Evolutionary conservation across 2,888 invertebrate species (phyloP), one percentile per base, ranked within the genome.

Genomic region (Hyalella azteca): DNA sequence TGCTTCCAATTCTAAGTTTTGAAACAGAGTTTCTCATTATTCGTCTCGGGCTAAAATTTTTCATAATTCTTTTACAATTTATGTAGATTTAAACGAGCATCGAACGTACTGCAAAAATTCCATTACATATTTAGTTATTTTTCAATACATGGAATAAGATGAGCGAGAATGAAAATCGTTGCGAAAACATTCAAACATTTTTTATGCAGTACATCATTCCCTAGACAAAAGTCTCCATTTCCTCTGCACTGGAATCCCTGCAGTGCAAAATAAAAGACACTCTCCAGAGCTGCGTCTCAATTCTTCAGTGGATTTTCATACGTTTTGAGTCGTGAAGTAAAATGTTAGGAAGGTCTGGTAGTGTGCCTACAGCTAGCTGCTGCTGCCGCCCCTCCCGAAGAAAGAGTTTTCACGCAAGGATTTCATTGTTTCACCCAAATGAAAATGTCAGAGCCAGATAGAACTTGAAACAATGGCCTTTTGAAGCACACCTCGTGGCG

Each of bases 351-450:
- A 32, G 36, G 66, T 66, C 36, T 66, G 66, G 36, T 36, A 66
- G 66, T 36, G 36, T 66, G 66, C 36, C 66, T 54, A 54, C 66
- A 66, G 36, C 45, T 15, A 9, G 45, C 9, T 15, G 45, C 45
- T 11, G 45, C 66, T 66, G 66, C 66, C 29, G 19, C 36, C 66
- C 66, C 32, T n/a, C 36, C 66, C 32, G 36, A 66, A 66, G 66
- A 66, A 66, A 66, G 54, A 54, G 39, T 29, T 36, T 66, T 66
- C 66, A 66, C 66, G 66, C 66, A 66, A 66, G 66, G 66, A 66
- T 66, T 66, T 66, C 66, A 66, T 66, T 66, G 66, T 66, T 66
- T 66, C 66, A 66, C 66, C 66, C 66, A 66, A 66, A 66, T 66
- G 66, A 66, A 66, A 66, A 66, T 66, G 66, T 66, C 66, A 66